These are phyloP conservation scores for Zapus hudsonius DNA, from an alignment of 2,113 vertebrate species.

Conservation along the genomic window DNA sequence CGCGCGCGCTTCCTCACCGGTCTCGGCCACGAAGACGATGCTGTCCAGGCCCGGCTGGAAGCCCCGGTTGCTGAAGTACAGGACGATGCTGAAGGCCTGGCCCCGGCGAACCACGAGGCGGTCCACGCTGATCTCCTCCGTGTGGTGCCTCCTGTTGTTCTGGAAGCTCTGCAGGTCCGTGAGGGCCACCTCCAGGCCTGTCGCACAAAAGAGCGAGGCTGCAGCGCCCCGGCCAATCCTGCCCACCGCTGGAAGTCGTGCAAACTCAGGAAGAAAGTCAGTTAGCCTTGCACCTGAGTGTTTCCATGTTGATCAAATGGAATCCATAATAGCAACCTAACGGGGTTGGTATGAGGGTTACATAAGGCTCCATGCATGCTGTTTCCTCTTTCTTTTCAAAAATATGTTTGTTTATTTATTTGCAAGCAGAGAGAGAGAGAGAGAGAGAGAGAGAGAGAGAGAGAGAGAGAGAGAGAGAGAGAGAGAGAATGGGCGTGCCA, in stretches of 20 bases:
- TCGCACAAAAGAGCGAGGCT: background rate
- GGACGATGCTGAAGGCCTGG: conserved; percentile 86
- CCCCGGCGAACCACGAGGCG: conserved; percentile 88
- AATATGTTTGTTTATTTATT: too few species aligned
- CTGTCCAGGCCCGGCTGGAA: conserved; percentile 78
- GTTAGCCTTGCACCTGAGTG: background rate
- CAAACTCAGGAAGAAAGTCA: conserved; percentile 13
- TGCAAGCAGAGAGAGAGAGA: too few species aligned
- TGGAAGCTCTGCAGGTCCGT: conserved; percentile 79
- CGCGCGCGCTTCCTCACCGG: conserved; percentile 81
- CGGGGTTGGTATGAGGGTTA: background rate
- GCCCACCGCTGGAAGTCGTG: background rate
- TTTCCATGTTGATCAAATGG: background rate
- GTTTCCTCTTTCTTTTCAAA: background rate
- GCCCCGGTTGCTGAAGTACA: conserved; percentile 78
- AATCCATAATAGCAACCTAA: background rate
- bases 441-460: too few species aligned
- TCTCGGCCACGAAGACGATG: conserved; percentile 81
- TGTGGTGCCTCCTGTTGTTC: conserved; percentile 89
- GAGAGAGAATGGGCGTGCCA: too few species aligned
- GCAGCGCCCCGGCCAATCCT: background rate
- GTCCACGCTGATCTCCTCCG: conserved; percentile 83
- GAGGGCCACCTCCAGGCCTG: conserved; percentile 80
- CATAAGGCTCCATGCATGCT: background rate
- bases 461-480: too few species aligned